Evolutionary conservation across 2,888 invertebrate genomes (phyloP).

Genomic region (Leucoptera coffeella): DNA sequence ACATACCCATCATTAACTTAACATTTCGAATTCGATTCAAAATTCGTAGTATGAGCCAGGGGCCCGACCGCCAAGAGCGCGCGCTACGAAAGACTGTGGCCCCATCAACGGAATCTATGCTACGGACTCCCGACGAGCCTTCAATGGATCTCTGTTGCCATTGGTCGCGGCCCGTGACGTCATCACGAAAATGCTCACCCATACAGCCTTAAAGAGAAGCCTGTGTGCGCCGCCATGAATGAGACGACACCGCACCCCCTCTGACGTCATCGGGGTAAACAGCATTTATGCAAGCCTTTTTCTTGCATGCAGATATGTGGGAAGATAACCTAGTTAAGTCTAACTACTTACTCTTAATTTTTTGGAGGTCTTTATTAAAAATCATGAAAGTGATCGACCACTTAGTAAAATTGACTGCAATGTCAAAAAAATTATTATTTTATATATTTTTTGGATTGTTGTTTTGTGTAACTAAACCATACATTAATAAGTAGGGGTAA

Average conservation of each 20-base stretch:
- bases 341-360: too few species aligned
- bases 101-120: constrained; percentile 12
- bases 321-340: neutral
- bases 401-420: too few species aligned
- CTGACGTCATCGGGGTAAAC: constrained; percentile 30
- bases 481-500: too few species aligned
- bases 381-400: too few species aligned
- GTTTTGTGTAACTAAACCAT: too few species aligned
- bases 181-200: constrained; percentile 57
- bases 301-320: constrained; percentile 4
- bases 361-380: too few species aligned
- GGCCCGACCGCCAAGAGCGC: too few species aligned
- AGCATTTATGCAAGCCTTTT: constrained; percentile 5
- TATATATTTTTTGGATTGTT: too few species aligned
- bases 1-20: too few species aligned
- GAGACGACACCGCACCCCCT: constrained; percentile 33
- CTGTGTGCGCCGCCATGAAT: constrained; percentile 35
- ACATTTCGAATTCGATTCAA: too few species aligned
- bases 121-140: constrained; percentile 36
- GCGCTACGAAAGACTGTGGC: constrained; percentile 8
- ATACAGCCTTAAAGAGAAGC: constrained; percentile 29
- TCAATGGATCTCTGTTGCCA: constrained; percentile 62
- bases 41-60: too few species aligned
- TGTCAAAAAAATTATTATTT: too few species aligned
- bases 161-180: constrained; percentile 64